These are phyloP conservation scores for Eupithecia insigniata DNA, from an alignment of 2,888 invertebrate species.

Conservation along the genomic window DNA sequence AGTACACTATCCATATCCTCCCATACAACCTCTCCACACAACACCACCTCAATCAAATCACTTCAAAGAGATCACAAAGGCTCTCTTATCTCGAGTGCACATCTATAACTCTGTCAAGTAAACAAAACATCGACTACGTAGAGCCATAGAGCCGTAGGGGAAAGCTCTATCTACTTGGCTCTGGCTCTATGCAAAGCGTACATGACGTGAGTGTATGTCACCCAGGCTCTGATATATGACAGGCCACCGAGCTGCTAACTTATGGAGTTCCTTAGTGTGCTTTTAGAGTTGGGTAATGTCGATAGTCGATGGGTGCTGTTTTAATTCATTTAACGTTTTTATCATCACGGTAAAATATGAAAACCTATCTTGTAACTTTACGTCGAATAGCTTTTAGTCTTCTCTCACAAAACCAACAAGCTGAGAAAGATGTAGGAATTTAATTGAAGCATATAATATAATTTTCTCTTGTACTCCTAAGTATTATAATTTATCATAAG, in stretches of 20 bases:
- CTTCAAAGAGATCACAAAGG: constrained; percentile 23
- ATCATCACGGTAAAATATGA: background rate
- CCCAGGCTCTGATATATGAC: constrained; percentile 75
- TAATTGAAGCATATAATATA: background rate
- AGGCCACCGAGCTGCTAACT: constrained; percentile 75
- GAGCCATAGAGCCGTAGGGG: constrained; percentile 36
- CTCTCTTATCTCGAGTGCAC: constrained; percentile 24
- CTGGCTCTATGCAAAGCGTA: constrained; percentile 62
- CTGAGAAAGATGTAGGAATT: background rate
- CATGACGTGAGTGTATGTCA: constrained; percentile 75
- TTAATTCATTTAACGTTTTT: background rate
- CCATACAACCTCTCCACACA: constrained; percentile 2
- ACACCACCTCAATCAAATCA: background rate
- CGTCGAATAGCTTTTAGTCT: background rate
- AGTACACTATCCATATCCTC: background rate
- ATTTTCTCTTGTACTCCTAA: no score
- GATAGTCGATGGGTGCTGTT: background rate
- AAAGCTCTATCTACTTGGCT: constrained; percentile 41
- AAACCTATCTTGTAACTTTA: background rate
- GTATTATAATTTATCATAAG: no score
- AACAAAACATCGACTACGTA: constrained; percentile 40
- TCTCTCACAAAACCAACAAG: background rate
- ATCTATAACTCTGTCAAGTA: constrained; percentile 37
- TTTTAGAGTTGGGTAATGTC: constrained; percentile 53
- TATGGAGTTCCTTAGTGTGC: constrained; percentile 71